A percentile compares a stretch with the other conserved stretches of the same genome.
These are phyloP conservation scores for Gryllus bimaculatus DNA, from an alignment of 1,140 invertebrate genomes.

Conservation along the genomic window DNA sequence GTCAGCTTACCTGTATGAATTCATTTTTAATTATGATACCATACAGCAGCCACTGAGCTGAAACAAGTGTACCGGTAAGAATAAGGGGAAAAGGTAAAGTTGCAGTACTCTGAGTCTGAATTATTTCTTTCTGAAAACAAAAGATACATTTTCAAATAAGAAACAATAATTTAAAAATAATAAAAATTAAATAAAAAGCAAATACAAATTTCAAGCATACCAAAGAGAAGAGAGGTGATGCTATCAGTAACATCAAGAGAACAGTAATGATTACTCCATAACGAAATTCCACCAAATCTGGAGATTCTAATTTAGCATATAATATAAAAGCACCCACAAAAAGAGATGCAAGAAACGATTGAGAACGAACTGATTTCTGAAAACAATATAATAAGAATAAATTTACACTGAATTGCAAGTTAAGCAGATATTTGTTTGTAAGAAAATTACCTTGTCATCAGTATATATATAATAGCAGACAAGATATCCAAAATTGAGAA, in stretches of 20 bases:
- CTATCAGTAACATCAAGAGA: slow-evolving; percentile 56
- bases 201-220: slow-evolving; percentile 38
- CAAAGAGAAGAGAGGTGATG: slow-evolving; percentile 56
- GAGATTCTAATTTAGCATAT: slow-evolving; percentile 53
- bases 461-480: slow-evolving; percentile 54
- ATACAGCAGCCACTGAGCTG: slow-evolving; percentile 68
- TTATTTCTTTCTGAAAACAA: slow-evolving; percentile 49
- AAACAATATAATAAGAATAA: slow-evolving; percentile 20
- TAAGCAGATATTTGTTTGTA: neutral
- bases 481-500: slow-evolving; percentile 54
- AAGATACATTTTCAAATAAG: neutral
- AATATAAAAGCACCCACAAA: slow-evolving; percentile 47
- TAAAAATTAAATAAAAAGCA: neutral
- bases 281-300: slow-evolving; percentile 50
- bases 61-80: slow-evolving; percentile 62
- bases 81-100: slow-evolving; percentile 75
- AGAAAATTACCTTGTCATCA: slow-evolving; percentile 35
- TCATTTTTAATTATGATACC: slow-evolving; percentile 64
- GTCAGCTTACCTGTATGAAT: slow-evolving; percentile 62
- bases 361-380: slow-evolving; percentile 35
- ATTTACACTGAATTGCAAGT: neutral
- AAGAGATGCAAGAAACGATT: slow-evolving; percentile 38
- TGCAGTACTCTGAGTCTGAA: slow-evolving; percentile 64
- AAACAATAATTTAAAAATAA: neutral
- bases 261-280: slow-evolving; percentile 58